Percentiles rank a stretch among this genome's conserved stretches.
Conservation (phyloP, 2,888 invertebrate genomes). For the Caenorhabditis wallacei region DNA sequence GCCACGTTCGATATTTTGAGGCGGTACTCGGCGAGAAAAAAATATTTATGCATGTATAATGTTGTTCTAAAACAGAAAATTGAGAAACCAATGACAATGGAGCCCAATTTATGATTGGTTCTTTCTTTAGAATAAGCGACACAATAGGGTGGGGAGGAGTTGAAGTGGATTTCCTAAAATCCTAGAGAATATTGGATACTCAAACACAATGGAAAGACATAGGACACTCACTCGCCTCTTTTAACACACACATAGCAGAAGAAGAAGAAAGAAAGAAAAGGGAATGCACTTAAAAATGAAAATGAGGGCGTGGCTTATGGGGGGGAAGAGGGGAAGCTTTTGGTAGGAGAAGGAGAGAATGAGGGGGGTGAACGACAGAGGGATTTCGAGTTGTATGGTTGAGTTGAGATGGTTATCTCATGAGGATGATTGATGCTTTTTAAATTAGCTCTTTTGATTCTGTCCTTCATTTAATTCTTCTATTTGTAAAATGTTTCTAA, state of each 20-base stretch:
- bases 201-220: constrained; percentile 41
- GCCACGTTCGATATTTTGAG: no score
- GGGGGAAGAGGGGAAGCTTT: background rate
- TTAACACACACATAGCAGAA: background rate
- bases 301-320: constrained; percentile 35
- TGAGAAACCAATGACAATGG: background rate
- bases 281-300: constrained; percentile 46
- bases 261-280: constrained; percentile 13
- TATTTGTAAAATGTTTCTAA: no score
- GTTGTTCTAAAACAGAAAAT: no score
- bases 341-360: background rate
- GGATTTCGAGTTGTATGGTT: constrained; percentile 24
- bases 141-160: background rate
- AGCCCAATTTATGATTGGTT: background rate
- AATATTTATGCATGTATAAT: no score
- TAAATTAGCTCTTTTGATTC: background rate
- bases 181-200: constrained; percentile 54
- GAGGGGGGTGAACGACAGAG: background rate
- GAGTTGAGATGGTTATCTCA: constrained; percentile 26
- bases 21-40: no score
- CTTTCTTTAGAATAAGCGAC: no score
- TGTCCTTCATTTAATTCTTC: no score
- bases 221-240: constrained; percentile 7
- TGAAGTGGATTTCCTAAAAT: constrained; percentile 45
- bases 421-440: constrained; percentile 42